Conservation (phyloP, 2,888 invertebrate genomes). For the Andrena marginata region DNA sequence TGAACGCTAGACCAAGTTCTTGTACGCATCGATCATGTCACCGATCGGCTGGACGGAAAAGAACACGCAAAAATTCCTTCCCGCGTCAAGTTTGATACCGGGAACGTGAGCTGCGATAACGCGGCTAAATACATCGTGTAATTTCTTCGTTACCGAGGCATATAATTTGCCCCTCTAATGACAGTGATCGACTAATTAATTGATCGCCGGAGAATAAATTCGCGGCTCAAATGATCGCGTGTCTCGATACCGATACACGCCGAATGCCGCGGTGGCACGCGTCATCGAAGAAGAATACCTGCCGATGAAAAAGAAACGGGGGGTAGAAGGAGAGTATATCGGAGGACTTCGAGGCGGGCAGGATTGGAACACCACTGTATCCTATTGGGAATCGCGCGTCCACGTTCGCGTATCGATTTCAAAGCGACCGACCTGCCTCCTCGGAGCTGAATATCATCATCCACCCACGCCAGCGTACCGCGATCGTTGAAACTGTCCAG, state of each 20-base stretch:
- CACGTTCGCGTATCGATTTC: conserved; percentile 53
- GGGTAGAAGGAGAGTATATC: conserved; percentile 26
- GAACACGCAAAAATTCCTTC: conserved; percentile 7
- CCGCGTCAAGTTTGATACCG: conserved; percentile 12
- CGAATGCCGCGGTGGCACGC: conserved; percentile 12
- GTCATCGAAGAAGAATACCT: conserved; percentile 13
- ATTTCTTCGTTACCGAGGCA: conserved; percentile 34
- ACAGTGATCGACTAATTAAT: conserved; percentile 55
- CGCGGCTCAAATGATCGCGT: conserved; percentile 30
- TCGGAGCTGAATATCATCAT: conserved; percentile 39
- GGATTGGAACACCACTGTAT: conserved; percentile 46
- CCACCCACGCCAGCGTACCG: conserved; percentile 42
- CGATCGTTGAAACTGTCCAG: conserved; percentile 25
- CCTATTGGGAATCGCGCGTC: conserved; percentile 32
- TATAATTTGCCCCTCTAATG: conserved; percentile 43
- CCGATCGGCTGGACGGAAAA: background rate
- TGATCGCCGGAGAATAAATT: conserved; percentile 38
- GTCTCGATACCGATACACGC: conserved; percentile 16
- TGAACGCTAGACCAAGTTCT: conserved; percentile 1
- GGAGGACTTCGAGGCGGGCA: conserved; percentile 18
- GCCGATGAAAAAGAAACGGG: background rate
- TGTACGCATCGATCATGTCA: conserved; percentile 20
- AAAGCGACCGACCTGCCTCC: conserved; percentile 45
- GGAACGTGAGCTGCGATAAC: background rate
- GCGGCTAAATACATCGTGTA: conserved; percentile 23